Evolutionary conservation across 2,113 vertebrate species (phyloP).

Genomic region (Myotis lucifugus): DNA sequence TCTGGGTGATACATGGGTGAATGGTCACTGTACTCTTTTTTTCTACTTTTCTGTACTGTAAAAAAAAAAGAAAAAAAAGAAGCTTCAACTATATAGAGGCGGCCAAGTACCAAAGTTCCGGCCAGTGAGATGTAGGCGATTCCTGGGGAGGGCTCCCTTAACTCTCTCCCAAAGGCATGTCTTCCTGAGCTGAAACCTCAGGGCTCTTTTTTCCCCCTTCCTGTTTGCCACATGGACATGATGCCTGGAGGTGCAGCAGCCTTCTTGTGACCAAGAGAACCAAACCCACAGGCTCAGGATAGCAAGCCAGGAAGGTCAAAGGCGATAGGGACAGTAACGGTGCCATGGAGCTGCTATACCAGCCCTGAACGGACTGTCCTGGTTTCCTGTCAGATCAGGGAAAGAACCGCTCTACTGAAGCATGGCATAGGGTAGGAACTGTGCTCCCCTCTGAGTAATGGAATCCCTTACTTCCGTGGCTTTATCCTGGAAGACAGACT

Average conservation of each 20-base stretch:
- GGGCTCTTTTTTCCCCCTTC: neutral
- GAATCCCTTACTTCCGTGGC: neutral
- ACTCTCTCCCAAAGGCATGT: neutral
- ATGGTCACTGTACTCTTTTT: neutral
- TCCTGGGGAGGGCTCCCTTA: neutral
- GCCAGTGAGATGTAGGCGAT: neutral
- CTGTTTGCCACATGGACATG: neutral
- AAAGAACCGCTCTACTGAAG: neutral
- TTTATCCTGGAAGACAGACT: neutral
- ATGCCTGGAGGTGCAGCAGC: neutral
- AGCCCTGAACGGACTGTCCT: neutral
- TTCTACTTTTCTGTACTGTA: too few relatives aligned
- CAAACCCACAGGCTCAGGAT: neutral
- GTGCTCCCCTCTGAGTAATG: neutral
- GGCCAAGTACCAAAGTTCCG: neutral
- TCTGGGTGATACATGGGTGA: neutral
- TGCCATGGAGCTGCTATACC: neutral
- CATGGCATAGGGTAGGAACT: neutral
- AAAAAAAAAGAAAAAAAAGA: too few relatives aligned
- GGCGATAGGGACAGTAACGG: neutral
- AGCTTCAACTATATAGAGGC: too few relatives aligned
- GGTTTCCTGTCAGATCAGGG: neutral
- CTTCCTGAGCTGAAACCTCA: neutral
- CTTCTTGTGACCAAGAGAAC: neutral
- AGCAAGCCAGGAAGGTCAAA: neutral